Conservation (phyloP, 2,888 invertebrate species). For the Pachymerium ferrugineum region DNA sequence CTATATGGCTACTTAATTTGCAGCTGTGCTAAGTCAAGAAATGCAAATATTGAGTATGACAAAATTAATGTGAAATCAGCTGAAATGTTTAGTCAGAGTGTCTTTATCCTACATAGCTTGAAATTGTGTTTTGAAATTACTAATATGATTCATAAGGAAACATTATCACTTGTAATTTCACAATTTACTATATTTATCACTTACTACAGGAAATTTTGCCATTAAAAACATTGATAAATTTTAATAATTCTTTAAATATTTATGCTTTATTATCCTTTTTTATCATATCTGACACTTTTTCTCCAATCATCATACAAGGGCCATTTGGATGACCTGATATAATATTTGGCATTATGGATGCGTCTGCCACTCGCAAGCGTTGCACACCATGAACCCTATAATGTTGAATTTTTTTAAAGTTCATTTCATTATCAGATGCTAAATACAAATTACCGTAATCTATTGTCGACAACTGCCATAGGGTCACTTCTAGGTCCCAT, state of each 20-base stretch:
- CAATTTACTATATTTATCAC: too few species aligned
- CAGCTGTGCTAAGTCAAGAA: too few species aligned
- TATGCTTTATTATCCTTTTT: conserved; percentile 2
- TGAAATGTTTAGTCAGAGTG: too few species aligned
- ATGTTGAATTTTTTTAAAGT: not conserved
- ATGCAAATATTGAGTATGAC: too few species aligned
- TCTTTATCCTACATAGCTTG: too few species aligned
- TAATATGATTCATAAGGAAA: too few species aligned
- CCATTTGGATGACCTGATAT: conserved; percentile 15
- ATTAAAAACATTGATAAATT: too few species aligned
- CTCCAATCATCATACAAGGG: conserved; percentile 20
- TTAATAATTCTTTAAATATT: not conserved
- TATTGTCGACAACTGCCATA: conserved; percentile 9
- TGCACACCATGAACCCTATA: conserved; percentile 8
- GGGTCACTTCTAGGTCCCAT: not conserved
- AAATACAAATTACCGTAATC: conserved; percentile 3
- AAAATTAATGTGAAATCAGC: too few species aligned
- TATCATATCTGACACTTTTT: conserved; percentile 16
- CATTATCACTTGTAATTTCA: too few species aligned
- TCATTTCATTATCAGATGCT: not conserved
- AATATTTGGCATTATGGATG: conserved; percentile 27
- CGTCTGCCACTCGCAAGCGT: not conserved
- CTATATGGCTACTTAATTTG: too few species aligned
- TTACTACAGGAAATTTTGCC: too few species aligned
- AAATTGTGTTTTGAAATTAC: too few species aligned